Evolutionary conservation across 2,113 vertebrate species (phyloP).

Genomic region (Silurus meridionalis): DNA sequence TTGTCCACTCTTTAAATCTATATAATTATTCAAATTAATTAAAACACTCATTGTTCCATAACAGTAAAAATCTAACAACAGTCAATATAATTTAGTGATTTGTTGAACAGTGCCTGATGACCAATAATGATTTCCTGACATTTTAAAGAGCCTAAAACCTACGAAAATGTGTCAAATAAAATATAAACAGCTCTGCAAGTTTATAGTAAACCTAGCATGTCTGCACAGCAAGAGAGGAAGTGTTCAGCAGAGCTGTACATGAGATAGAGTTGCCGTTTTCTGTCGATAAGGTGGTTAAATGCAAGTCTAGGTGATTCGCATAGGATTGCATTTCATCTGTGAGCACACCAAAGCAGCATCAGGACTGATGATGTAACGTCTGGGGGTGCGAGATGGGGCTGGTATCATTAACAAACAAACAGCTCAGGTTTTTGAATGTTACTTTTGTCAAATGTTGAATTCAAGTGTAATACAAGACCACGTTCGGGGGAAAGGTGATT

Average conservation of each 20-base stretch:
- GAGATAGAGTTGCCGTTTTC: constrained; percentile 39
- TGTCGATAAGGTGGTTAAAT: constrained; percentile 45
- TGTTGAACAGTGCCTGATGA: neutral
- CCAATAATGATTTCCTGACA: neutral
- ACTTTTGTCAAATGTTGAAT: neutral
- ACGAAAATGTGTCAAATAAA: neutral
- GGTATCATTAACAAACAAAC: constrained; percentile 32
- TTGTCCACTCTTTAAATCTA: neutral
- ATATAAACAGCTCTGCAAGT: neutral
- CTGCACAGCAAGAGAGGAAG: neutral
- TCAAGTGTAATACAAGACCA: constrained; percentile 3
- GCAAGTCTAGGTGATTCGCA: constrained; percentile 43
- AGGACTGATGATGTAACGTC: constrained; percentile 42
- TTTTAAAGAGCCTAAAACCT: neutral
- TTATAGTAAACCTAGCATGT: neutral
- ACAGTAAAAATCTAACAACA: neutral
- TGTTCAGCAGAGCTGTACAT: neutral
- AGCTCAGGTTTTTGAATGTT: constrained; percentile 14
- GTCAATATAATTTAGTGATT: neutral
- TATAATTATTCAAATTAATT: neutral
- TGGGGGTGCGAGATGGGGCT: constrained; percentile 12
- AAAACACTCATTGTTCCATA: neutral
- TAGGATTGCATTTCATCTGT: constrained; percentile 41
- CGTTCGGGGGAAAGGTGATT: constrained; percentile 17
- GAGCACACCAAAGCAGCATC: constrained; percentile 43